Evolutionary conservation across 1,140 invertebrate genomes (phyloP), one percentile per base, ranked within the genome.

Genomic region (Adelges cooleyi): DNA sequence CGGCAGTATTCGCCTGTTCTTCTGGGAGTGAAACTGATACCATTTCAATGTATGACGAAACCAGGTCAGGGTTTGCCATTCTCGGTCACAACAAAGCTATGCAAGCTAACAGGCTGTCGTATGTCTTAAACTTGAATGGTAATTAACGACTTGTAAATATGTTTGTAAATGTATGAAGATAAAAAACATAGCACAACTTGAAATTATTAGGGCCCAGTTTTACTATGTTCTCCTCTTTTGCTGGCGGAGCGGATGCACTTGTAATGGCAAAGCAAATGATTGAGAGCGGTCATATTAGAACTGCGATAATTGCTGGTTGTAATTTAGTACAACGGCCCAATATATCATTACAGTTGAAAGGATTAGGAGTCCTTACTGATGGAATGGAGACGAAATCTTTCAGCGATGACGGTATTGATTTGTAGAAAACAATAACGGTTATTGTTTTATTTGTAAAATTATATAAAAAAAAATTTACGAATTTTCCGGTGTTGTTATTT

Each of bases 331-430:
- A 86, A 17, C 83, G 83, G 68, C 82, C 85, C 2, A 78, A 79
- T 49, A 78, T 80, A 20, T 80, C 84, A 6, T 73, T 84, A 66
- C 80, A 87, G 68, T 87, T 74, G 29, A 68, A 72, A 46, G 71
- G 75, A 51, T 75, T 87, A 59, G 80, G 80, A 27, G 80, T 86
- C 75, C 71, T 86, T 8, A 81, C 81, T 1, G 68, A 75, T n/a
- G 83, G 86, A 70, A 85, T 85, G n/a, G 75, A 72, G 36, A 86
- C 83, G 66, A 84, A 80, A 73, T 80, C 83, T n/a, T 88, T 87
- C 73, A 85, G 86, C 75, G 77, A 76, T 27, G 77, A 81, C 70
- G 85, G 82, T 81, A 74, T 4, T n/a, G n/a, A n/a, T n/a, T n/a
- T n/a, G n/a, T n/a, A n/a, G n/a, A n/a, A n/a, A n/a, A n/a, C n/a